A percentile compares a stretch with the other conserved stretches of the same genome.
phyloP scores from a whole-genome alignment of 2,888 invertebrate species.

The Tuta absoluta region DNA sequence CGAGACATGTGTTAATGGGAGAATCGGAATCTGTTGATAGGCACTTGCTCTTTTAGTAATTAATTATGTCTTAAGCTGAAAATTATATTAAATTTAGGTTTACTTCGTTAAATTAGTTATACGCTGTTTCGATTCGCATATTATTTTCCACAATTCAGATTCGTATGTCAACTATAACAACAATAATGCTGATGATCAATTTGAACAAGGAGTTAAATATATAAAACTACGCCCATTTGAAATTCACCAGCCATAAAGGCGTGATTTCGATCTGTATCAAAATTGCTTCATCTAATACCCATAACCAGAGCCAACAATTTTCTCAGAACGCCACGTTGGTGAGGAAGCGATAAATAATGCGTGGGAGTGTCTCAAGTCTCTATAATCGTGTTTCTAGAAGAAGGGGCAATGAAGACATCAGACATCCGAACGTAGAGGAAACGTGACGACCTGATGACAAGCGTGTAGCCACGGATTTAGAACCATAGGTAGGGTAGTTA shows the following conservation, averaged over 20 bases:
- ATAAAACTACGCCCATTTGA: no score
- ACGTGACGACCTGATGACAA: conserved; percentile 60
- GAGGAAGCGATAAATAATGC: conserved; percentile 74
- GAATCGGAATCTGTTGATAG: conserved; percentile 46
- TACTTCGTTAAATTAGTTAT: background rate
- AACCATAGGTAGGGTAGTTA: conserved; percentile 12
- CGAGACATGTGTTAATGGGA: conserved; percentile 63
- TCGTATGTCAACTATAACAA: no score
- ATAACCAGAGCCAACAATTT: conserved; percentile 30
- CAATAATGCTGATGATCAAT: background rate
- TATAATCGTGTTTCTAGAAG: conserved; percentile 60
- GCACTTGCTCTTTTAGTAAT: conserved; percentile 48
- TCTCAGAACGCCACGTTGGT: conserved; percentile 54
- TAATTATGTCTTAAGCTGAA: conserved; percentile 41
- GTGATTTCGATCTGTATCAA: background rate
- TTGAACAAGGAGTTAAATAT: no score
- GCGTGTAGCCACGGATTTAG: conserved; percentile 33
- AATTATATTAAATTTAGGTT: no score
- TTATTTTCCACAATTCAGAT: no score
- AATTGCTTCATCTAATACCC: conserved; percentile 18
- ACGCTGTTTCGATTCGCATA: no score
- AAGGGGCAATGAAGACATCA: conserved; percentile 43
- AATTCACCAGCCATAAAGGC: no score
- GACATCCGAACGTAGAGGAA: conserved; percentile 42
- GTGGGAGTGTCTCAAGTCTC: conserved; percentile 57